These are phyloP conservation scores for Ichneumon xanthorius DNA, from an alignment of 2,888 invertebrate genomes.

Conservation along the genomic window DNA sequence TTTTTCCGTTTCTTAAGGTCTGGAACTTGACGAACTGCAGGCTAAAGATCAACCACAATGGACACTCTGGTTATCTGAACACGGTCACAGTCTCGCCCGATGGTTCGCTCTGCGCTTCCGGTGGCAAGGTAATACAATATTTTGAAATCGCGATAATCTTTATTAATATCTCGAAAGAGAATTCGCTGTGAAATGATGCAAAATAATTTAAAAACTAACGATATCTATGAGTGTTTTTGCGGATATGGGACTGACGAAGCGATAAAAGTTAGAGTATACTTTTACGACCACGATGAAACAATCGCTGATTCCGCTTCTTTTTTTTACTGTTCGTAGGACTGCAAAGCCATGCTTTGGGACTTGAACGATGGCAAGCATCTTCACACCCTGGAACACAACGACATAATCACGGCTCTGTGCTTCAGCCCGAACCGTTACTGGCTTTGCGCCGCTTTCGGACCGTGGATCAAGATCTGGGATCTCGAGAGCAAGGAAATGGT, in stretches of 20 bases:
- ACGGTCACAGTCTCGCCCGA: conserved; percentile 99
- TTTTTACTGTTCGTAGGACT: conserved; percentile 88
- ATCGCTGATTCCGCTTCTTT: conserved; percentile 16
- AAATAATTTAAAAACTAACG: conserved; percentile 66
- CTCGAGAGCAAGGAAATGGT: conserved; percentile 99
- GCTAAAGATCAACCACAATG: conserved; percentile 98
- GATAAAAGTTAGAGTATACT: background rate
- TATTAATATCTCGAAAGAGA: background rate
- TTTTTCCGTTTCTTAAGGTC: conserved; percentile 86
- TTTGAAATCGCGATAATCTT: background rate
- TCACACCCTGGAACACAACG: conserved; percentile 99
- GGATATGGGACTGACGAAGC: conserved; percentile 77
- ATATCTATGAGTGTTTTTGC: conserved; percentile 75
- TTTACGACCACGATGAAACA: background rate
- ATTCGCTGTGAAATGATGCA: conserved; percentile 55
- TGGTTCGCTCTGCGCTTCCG: conserved; percentile 99
- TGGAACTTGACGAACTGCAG: conserved; percentile 99
- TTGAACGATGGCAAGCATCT: conserved; percentile 99
- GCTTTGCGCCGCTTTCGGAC: conserved; percentile 99
- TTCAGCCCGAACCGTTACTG: conserved; percentile 99
- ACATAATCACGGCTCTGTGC: conserved; percentile 98
- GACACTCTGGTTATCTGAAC: conserved; percentile 98
- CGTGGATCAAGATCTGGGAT: conserved; percentile 99
- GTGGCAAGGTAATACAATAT: conserved; percentile 91
- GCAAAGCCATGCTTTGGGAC: conserved; percentile 99